A percentile compares a stretch with the other conserved stretches of the same genome.
These are phyloP conservation scores for Melanotaenia duboulayi DNA, from an alignment of 2,113 vertebrate species.

Conservation along the genomic window DNA sequence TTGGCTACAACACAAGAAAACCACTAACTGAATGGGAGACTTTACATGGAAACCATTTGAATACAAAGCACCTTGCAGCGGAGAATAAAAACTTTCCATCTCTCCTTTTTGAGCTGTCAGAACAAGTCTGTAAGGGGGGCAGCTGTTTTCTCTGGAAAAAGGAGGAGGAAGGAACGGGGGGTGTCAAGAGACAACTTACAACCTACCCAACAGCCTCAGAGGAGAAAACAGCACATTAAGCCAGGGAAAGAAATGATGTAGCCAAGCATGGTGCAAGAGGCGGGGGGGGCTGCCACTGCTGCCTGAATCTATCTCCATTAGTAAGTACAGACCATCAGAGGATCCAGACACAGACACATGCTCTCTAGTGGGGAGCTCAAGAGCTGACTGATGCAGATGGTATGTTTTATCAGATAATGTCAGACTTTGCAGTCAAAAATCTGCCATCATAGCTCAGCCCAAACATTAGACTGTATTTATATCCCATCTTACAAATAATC, in stretches of 20 bases:
- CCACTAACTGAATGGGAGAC: constrained; percentile 54
- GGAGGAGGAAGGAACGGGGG: constrained; percentile 12
- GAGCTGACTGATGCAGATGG: constrained; percentile 55
- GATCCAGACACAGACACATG: constrained; percentile 51
- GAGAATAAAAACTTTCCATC: constrained; percentile 71
- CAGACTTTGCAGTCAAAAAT: constrained; percentile 32
- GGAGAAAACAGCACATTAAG: constrained; percentile 70
- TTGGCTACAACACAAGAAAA: constrained; percentile 58
- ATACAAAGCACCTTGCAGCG: constrained; percentile 68
- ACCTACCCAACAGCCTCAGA: constrained; percentile 61
- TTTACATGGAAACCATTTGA: constrained; percentile 70
- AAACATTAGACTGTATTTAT: constrained; percentile 10
- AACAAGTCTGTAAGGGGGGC: constrained; percentile 59
- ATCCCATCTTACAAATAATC: not conserved
- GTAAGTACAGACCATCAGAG: constrained; percentile 60
- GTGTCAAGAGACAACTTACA: constrained; percentile 72
- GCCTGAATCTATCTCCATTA: constrained; percentile 79
- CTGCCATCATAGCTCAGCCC: not conserved
- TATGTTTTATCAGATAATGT: constrained; percentile 60
- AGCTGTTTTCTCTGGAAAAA: constrained; percentile 61
- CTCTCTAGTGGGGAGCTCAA: constrained; percentile 49
- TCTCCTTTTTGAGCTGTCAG: constrained; percentile 65
- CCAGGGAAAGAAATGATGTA: constrained; percentile 70
- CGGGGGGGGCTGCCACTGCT: constrained; percentile 5
- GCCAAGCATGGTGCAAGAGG: constrained; percentile 26